Percentiles rank a stretch among this genome's conserved stretches.
These are phyloP conservation scores for Oncorhynchus clarkii DNA, from an alignment of 2,113 vertebrate species.

Conservation along the genomic window DNA sequence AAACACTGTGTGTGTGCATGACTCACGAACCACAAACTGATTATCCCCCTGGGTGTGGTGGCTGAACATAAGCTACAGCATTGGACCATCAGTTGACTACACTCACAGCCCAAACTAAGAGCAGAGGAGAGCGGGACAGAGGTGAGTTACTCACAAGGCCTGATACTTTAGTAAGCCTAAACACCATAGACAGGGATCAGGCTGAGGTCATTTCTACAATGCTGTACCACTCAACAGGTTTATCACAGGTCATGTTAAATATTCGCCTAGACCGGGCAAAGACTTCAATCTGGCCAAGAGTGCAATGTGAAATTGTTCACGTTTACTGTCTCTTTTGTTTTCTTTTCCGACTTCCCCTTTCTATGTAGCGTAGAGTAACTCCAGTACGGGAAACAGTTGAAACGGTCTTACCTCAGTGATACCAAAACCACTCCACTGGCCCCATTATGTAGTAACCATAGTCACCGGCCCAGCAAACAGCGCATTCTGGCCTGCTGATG, in stretches of 20 bases:
- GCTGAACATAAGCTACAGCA: conserved; percentile 16
- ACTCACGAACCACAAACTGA: conserved; percentile 33
- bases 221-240: background rate
- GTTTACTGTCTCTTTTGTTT: conserved; percentile 9
- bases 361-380: conserved; percentile 35
- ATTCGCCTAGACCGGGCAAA: too few species aligned
- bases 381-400: conserved; percentile 18
- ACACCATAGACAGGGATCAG: background rate
- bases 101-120: background rate
- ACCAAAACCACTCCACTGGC: conserved; percentile 35
- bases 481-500: conserved; percentile 9
- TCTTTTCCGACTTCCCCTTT: conserved; percentile 42
- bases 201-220: background rate
- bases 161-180: background rate
- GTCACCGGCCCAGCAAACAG: conserved; percentile 58
- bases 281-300: too few species aligned
- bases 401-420: conserved; percentile 22
- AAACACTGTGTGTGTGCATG: conserved; percentile 34
- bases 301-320: too few species aligned
- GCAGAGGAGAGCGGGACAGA: background rate
- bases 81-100: conserved; percentile 33
- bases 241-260: background rate
- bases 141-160: background rate
- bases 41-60: conserved; percentile 53
- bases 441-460: conserved; percentile 40